A percentile compares a stretch with the other conserved stretches of the same genome.
Evolutionary conservation across 2,797 vertebrate genomes (phyloP).

Genomic region (Neosilurus mollespiculum): DNA sequence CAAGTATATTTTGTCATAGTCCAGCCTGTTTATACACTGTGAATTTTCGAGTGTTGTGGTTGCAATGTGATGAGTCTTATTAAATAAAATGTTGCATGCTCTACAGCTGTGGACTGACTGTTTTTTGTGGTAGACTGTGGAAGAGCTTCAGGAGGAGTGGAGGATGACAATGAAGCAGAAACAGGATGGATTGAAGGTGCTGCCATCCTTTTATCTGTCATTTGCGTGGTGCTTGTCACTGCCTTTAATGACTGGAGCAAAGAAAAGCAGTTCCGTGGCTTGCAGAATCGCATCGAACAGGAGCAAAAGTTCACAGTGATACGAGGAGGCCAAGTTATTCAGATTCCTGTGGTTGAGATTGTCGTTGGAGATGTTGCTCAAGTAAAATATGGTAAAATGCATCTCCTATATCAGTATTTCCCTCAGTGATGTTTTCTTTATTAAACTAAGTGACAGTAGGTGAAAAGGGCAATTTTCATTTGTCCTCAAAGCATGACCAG

Average conservation of each 20-base stretch:
- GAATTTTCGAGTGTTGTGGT: neutral
- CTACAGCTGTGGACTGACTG: neutral
- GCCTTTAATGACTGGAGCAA: constrained; percentile 99
- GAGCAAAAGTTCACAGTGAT: constrained; percentile 92
- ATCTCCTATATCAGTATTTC: neutral
- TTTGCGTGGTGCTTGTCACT: constrained; percentile 95
- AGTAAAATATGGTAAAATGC: constrained; percentile 87
- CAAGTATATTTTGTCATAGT: neutral
- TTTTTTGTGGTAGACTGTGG: constrained; percentile 80
- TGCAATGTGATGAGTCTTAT: neutral
- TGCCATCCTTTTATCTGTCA: constrained; percentile 92
- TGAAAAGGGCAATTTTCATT: neutral
- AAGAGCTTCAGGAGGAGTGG: constrained; percentile 72
- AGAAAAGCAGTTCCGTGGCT: constrained; percentile 96
- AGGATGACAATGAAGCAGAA: constrained; percentile 89
- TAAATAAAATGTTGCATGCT: neutral
- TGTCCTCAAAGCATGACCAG: neutral
- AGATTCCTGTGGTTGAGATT: constrained; percentile 89
- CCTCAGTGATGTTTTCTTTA: neutral
- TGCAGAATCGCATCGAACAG: constrained; percentile 96
- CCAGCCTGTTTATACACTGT: neutral
- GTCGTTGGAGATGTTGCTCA: constrained; percentile 94
- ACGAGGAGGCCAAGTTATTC: constrained; percentile 84
- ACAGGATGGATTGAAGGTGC: constrained; percentile 97
- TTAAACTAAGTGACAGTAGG: neutral